A percentile compares a stretch with the other conserved stretches of the same genome.
phyloP scores from a whole-genome alignment of 2,888 invertebrate species.

The Stenodera caucasica region DNA sequence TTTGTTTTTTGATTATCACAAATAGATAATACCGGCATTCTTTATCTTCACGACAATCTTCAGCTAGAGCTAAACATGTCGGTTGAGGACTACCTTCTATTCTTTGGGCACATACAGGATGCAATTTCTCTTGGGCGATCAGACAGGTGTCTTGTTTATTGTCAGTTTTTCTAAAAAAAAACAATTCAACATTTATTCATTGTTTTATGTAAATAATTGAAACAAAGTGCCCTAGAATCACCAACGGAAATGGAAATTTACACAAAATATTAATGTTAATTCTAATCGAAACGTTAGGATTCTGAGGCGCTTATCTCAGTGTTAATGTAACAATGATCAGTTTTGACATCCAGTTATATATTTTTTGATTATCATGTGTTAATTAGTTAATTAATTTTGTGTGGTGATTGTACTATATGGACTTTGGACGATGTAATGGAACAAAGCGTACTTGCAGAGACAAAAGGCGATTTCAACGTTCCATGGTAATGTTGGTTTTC shows the following conservation, averaged over 20 bases:
- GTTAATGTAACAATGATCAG: not conserved
- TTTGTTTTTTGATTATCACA: constrained; percentile 9
- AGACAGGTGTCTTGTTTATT: constrained; percentile 85
- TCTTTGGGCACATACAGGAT: constrained; percentile 86
- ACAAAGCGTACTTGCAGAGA: constrained; percentile 81
- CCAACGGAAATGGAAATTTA: not conserved
- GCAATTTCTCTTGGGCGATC: constrained; percentile 85
- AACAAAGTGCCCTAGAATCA: not conserved
- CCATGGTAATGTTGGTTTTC: constrained; percentile 77
- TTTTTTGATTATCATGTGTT: constrained; percentile 5
- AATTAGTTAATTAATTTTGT: too few relatives aligned
- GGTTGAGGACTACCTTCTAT: constrained; percentile 67
- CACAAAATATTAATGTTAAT: too few relatives aligned
- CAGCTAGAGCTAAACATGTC: constrained; percentile 84
- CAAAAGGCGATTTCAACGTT: constrained; percentile 91
- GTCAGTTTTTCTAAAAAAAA: constrained; percentile 73
- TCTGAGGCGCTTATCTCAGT: not conserved
- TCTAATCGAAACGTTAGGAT: not conserved
- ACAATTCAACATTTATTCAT: not conserved
- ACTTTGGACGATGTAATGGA: constrained; percentile 28
- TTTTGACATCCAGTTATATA: constrained; percentile 1
- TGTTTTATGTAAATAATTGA: not conserved
- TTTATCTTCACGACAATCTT: constrained; percentile 77
- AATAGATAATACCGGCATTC: constrained; percentile 74
- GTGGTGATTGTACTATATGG: constrained; percentile 9